A percentile compares a stretch with the other conserved stretches of the same genome.
Conservation (phyloP, 2,797 vertebrate genomes). For the Poecile montanus region DNA sequence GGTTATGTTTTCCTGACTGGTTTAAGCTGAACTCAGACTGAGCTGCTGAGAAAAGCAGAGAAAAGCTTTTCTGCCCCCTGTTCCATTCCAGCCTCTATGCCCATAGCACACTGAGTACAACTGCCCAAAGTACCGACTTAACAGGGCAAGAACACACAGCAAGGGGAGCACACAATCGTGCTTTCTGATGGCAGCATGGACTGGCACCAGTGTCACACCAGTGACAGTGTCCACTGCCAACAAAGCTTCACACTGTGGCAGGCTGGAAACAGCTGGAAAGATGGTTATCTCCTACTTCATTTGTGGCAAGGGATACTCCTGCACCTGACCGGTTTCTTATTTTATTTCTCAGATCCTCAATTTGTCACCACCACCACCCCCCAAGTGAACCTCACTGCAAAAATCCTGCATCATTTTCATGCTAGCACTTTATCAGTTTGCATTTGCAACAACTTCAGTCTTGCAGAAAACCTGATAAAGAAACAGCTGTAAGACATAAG, state of each 20-base stretch:
- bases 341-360: neutral
- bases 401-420: neutral
- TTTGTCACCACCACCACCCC: neutral
- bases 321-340: neutral
- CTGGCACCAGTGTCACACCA: neutral
- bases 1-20: neutral
- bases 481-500: neutral
- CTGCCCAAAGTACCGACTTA: neutral
- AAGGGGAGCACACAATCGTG: neutral
- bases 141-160: accelerated
- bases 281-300: neutral
- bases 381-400: neutral
- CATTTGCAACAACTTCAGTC: neutral
- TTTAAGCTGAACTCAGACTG: neutral
- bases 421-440: neutral
- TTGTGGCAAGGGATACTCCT: neutral
- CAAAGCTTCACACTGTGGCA: neutral
- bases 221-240: neutral
- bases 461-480: neutral
- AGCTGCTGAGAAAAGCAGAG: neutral
- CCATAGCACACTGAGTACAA: neutral
- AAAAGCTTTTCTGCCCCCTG: neutral
- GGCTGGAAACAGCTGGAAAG: neutral
- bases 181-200: neutral
- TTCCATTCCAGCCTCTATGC: accelerated